These are phyloP conservation scores for Platorchestia sp. DNA, from an alignment of 1,140 invertebrate genomes.

Conservation along the genomic window DNA sequence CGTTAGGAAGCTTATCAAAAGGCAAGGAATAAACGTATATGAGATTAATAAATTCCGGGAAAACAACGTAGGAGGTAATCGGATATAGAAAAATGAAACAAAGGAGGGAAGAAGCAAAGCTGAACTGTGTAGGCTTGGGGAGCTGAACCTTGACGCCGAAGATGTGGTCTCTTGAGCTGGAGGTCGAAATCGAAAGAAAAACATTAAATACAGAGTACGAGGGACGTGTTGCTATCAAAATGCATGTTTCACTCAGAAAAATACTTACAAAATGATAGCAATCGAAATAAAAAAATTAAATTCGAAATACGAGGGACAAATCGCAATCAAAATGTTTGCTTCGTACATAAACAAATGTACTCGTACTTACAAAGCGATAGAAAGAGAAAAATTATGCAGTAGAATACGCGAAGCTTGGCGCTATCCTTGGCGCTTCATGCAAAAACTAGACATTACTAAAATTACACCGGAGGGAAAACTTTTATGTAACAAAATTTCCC, in stretches of 20 bases:
- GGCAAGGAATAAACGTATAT: neutral
- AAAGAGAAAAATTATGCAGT: too few relatives aligned
- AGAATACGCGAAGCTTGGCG: too few relatives aligned
- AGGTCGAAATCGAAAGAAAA: neutral
- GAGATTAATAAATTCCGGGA: neutral
- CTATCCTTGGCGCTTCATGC: too few relatives aligned
- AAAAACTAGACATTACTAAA: too few relatives aligned
- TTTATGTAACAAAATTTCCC: too few relatives aligned
- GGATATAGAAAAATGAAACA: neutral
- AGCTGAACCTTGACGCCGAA: neutral
- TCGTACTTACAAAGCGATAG: too few relatives aligned
- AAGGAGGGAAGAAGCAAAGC: neutral
- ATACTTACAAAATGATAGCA: neutral
- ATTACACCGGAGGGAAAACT: too few relatives aligned
- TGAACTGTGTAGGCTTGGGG: neutral
- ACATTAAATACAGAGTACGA: neutral
- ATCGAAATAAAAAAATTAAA: too few relatives aligned
- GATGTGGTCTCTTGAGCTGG: neutral
- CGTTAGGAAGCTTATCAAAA: neutral
- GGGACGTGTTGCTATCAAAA: neutral
- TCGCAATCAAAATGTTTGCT: too few relatives aligned
- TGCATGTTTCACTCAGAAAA: neutral
- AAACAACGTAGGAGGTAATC: neutral
- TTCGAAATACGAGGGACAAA: too few relatives aligned
- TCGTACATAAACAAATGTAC: too few relatives aligned